Conservation (phyloP, 1,140 invertebrate genomes). For the Aphelinus certus region DNA sequence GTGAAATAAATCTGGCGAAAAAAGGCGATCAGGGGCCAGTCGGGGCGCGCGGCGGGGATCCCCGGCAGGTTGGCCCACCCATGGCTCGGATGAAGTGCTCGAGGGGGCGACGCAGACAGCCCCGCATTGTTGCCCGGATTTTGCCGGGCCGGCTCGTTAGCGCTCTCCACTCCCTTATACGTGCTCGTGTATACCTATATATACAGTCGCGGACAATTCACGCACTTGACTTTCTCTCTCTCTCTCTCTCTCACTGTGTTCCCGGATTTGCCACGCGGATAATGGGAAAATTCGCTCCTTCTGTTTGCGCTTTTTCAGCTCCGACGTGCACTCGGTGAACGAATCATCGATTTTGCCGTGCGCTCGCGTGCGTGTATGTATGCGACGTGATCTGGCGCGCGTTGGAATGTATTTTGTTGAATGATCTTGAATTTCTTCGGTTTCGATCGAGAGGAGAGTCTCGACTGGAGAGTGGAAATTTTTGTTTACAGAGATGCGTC, state of each 20-base stretch:
- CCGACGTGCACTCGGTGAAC: neutral
- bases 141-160: neutral
- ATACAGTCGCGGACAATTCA: neutral
- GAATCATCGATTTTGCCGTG: neutral
- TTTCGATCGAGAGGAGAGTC: no score
- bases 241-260: neutral
- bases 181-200: neutral
- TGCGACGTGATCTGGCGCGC: neutral
- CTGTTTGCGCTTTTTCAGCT: neutral
- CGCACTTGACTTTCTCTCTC: conserved; percentile 36
- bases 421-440: no score
- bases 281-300: conserved; percentile 16
- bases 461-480: no score
- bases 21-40: conserved; percentile 1
- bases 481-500: no score
- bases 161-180: neutral
- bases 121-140: neutral
- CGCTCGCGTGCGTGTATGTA: neutral
- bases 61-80: conserved; percentile 50
- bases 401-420: no score
- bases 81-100: conserved; percentile 47
- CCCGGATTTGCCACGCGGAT: neutral
- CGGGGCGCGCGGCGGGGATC: conserved; percentile 47
- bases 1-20: conserved; percentile 34
- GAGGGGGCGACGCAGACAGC: neutral